Evolutionary conservation across 2,113 vertebrate genomes (phyloP).

Genomic region (Lycaon pictus): DNA sequence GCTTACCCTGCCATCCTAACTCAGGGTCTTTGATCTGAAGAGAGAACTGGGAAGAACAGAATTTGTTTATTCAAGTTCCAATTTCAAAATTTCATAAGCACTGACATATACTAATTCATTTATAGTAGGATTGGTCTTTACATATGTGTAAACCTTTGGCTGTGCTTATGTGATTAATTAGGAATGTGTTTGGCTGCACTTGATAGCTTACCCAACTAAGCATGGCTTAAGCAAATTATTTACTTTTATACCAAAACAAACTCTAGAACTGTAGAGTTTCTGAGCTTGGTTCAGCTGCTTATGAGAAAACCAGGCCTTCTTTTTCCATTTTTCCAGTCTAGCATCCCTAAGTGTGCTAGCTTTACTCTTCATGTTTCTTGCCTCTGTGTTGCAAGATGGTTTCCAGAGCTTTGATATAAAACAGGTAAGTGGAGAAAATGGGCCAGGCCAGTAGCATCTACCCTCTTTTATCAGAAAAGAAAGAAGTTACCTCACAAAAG

Average conservation of each 20-base stretch:
- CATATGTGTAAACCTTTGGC: background rate
- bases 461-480: background rate
- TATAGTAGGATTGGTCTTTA: background rate
- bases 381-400: background rate
- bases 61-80: background rate
- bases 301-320: background rate
- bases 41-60: background rate
- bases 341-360: background rate
- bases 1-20: background rate
- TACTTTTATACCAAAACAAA: background rate
- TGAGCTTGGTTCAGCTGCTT: background rate
- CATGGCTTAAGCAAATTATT: background rate
- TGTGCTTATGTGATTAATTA: background rate
- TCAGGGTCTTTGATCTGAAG: background rate
- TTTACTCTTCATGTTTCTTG: background rate
- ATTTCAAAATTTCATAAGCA: background rate
- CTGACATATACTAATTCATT: background rate
- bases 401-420: background rate
- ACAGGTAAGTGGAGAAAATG: background rate
- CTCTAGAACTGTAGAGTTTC: background rate
- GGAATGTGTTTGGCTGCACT: background rate
- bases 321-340: background rate
- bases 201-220: background rate
- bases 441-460: background rate
- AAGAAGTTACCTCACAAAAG: background rate